Evolutionary conservation across 1,140 invertebrate genomes (phyloP), one percentile per base, ranked within the genome.

Genomic region (Mya arenaria): DNA sequence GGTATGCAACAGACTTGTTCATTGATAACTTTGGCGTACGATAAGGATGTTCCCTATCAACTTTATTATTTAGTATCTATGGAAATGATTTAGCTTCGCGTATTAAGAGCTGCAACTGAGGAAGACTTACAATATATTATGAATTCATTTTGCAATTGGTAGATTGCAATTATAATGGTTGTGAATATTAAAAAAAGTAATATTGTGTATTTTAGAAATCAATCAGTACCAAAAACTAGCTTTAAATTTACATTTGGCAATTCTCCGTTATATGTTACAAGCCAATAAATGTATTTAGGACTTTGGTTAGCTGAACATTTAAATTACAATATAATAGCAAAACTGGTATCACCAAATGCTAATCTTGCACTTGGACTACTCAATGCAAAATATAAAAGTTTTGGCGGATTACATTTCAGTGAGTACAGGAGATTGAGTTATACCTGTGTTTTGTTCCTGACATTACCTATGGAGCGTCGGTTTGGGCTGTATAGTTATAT

Each of bases 81-180:
- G 41, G 58, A 23, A 74, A 74, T 36, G 71, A 74, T 39, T 28
- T 78, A 19, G 55, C 19, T 4, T 3, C 39, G 34, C 34, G 52
- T 48, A 3, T 78, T n/a, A 78, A 78, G n/a, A 5, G 34, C 28
- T 37, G 56, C 5, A 28, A 80, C n/a, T 69, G 75, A 68, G 58
- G 4, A 44, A 13, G 44, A 69, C 15, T 58, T 79, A 48, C 65
- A 55, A 56, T 5, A 25, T 63, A 2, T 73, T 36, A 44, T 80
- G 25, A 71, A 69, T 55, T 15, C 23, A 5, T n/a, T 78, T 4
- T 23, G 69, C 30, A 28, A 56, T 10, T 69, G 65, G 77, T 69
- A 34, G 36, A 28, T 68, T 55, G 55, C 10, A 44, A 66, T 41
- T 41, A 19, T 34, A 28, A 52, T 58, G 32, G 6, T 19, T 17